phyloP scores from a whole-genome alignment of 2,888 invertebrate species.

The Phlogophora meticulosa region DNA sequence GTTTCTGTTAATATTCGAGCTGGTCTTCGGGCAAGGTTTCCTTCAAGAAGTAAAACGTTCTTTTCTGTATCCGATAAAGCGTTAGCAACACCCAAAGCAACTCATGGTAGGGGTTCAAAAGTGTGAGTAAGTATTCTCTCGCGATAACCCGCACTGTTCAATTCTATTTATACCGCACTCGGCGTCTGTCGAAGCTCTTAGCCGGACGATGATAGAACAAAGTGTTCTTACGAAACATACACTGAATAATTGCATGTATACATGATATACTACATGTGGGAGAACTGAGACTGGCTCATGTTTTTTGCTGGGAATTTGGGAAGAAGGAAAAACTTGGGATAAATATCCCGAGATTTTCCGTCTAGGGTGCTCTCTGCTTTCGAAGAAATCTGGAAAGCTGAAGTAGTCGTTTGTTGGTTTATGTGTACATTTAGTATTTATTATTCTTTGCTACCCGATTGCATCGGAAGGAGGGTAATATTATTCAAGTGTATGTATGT shows the following conservation, averaged over 20 bases:
- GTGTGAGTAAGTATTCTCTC: slow-evolving; percentile 67
- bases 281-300: slow-evolving; percentile 1
- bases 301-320: slow-evolving; percentile 28
- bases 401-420: not conserved
- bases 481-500: too few relatives aligned
- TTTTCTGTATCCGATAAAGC: not conserved
- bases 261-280: slow-evolving; percentile 29
- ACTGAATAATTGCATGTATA: slow-evolving; percentile 54
- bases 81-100: not conserved
- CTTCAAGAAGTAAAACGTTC: not conserved
- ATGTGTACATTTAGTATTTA: not conserved
- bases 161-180: slow-evolving; percentile 64
- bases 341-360: not conserved
- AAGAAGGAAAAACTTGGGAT: not conserved
- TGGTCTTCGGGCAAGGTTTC: not conserved
- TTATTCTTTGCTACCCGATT: too few relatives aligned
- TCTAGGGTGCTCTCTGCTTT: not conserved
- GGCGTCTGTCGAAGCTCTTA: slow-evolving; percentile 66
- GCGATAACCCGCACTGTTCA: slow-evolving; percentile 67
- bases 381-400: not conserved
- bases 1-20: not conserved
- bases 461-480: too few relatives aligned
- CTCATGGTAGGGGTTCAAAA: slow-evolving; percentile 45
- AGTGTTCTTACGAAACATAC: slow-evolving; percentile 65
- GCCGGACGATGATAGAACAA: slow-evolving; percentile 63